phyloP scores from a whole-genome alignment of 2,113 vertebrate genomes.

The Lota lota region DNA sequence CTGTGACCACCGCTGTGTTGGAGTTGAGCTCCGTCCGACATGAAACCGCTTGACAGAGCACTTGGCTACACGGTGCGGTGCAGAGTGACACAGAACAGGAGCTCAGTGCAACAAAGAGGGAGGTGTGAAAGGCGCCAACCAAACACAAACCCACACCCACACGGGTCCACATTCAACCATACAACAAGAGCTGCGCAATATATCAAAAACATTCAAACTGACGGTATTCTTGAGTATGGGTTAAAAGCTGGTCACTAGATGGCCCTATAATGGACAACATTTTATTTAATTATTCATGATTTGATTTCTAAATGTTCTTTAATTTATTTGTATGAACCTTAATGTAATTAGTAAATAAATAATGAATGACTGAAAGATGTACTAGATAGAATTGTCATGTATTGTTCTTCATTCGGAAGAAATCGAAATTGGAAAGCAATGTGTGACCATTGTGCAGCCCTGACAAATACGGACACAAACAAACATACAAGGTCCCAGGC shows the following conservation, averaged over 20 bases:
- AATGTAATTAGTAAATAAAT: background rate
- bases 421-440: too few relatives aligned
- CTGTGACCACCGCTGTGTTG: slow-evolving; percentile 22
- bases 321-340: background rate
- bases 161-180: background rate
- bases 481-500: background rate
- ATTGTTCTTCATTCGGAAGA: too few relatives aligned
- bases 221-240: too few relatives aligned
- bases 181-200: slow-evolving; percentile 9
- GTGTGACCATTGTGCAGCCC: background rate
- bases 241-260: too few relatives aligned
- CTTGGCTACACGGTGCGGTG: slow-evolving; percentile 61
- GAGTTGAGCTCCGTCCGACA: slow-evolving; percentile 75
- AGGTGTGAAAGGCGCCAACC: slow-evolving; percentile 19
- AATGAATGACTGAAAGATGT: too few relatives aligned
- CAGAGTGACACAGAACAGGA: slow-evolving; percentile 43
- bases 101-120: slow-evolving; percentile 49
- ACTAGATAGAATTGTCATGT: too few relatives aligned
- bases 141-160: background rate
- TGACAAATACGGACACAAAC: slow-evolving; percentile 9
- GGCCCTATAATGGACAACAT: background rate
- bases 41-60: slow-evolving; percentile 51
- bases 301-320: background rate
- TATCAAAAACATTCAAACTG: slow-evolving; percentile 1
- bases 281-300: background rate